Percentiles rank a stretch among this genome's conserved stretches.
These are phyloP conservation scores for Monodelphis domestica DNA, from an alignment of 2,797 vertebrate species.

Conservation along the genomic window DNA sequence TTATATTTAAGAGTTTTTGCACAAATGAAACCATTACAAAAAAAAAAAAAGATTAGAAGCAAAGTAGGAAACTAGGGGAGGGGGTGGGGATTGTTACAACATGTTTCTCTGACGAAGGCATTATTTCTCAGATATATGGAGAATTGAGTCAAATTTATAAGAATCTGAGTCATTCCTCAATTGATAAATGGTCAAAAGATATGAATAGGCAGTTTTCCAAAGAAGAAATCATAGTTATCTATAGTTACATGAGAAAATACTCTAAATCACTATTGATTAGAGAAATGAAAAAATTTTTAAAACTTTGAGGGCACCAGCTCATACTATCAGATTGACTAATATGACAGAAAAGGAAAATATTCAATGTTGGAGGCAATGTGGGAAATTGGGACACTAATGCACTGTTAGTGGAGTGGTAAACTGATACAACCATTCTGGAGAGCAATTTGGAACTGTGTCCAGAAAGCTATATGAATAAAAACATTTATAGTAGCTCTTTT, in stretches of 20 bases:
- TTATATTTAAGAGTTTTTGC: background rate
- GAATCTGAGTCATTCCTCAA: background rate
- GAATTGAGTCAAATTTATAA: background rate
- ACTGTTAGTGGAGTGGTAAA: background rate
- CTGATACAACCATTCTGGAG: background rate
- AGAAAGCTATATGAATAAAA: background rate
- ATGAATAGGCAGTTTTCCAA: background rate
- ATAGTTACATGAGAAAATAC: background rate
- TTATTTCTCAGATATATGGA: background rate
- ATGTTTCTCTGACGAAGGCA: background rate
- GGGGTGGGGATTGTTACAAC: background rate
- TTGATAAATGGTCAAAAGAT: background rate
- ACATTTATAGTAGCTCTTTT: background rate
- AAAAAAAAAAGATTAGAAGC: background rate
- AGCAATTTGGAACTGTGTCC: background rate
- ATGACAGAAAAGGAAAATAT: background rate
- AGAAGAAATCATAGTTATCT: background rate
- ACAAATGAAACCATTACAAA: background rate
- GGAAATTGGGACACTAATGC: background rate
- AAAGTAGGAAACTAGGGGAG: background rate
- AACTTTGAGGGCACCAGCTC: background rate
- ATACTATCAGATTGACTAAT: background rate
- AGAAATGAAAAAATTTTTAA: background rate
- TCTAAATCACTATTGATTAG: background rate
- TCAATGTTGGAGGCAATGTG: background rate